Percentiles rank a stretch among this genome's conserved stretches.
Conservation (phyloP, 1,140 invertebrate species). For the Neuroterus valhalla region DNA sequence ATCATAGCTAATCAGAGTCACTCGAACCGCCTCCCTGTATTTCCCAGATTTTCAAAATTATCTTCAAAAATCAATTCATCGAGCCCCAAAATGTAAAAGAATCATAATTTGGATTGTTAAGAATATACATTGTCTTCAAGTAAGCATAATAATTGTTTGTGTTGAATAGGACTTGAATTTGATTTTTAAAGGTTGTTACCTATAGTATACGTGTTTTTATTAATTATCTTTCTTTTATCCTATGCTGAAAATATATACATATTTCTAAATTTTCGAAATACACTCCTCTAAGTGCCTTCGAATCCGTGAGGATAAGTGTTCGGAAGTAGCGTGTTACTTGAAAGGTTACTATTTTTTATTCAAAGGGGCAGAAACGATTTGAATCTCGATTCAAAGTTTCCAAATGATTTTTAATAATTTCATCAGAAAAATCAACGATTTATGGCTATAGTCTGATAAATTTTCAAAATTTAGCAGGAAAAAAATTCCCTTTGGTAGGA, state of each 20-base stretch:
- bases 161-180: background rate
- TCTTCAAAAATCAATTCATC: background rate
- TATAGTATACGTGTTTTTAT: slow-evolving; percentile 13
- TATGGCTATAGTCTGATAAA: too few species aligned
- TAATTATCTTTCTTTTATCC: background rate
- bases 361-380: too few species aligned
- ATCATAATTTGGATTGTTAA: background rate
- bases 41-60: background rate
- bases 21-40: slow-evolving; percentile 35
- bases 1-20: slow-evolving; percentile 37
- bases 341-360: too few species aligned
- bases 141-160: background rate
- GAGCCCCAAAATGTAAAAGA: slow-evolving; percentile 22
- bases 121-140: background rate
- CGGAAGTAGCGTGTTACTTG: too few species aligned
- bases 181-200: background rate
- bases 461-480: too few species aligned
- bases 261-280: slow-evolving; percentile 11
- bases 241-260: slow-evolving; percentile 21
- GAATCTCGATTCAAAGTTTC: too few species aligned
- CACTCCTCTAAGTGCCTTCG: background rate
- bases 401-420: too few species aligned
- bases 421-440: too few species aligned
- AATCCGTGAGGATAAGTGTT: background rate
- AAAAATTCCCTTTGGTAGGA: too few species aligned